phyloP scores from a whole-genome alignment of 2,888 invertebrate species.

The Blera fallax region DNA sequence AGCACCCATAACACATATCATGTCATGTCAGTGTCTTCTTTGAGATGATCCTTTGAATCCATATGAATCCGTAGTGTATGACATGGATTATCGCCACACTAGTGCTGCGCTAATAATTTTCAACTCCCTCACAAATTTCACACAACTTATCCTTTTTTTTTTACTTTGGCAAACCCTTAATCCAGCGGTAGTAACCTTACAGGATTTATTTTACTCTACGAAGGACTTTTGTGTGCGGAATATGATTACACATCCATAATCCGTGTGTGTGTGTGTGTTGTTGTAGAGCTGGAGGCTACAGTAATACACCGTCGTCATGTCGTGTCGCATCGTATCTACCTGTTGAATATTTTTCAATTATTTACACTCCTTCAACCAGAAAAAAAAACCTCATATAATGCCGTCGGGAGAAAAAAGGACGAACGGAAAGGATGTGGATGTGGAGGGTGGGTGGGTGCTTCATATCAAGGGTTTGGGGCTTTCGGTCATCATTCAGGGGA shows the following conservation, averaged over 20 bases:
- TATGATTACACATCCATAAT: constrained; percentile 65
- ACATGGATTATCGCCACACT: constrained; percentile 53
- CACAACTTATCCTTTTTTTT: constrained; percentile 53
- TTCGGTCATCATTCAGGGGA: constrained; percentile 64
- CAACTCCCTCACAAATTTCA: constrained; percentile 46
- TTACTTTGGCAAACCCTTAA: constrained; percentile 38
- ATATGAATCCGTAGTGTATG: constrained; percentile 24
- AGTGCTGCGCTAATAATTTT: constrained; percentile 60
- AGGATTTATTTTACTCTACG: constrained; percentile 56
- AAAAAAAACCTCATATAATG: constrained; percentile 10
- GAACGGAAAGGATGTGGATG: constrained; percentile 1
- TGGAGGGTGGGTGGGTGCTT: neutral
- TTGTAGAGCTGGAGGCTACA: constrained; percentile 49
- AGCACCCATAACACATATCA: neutral
- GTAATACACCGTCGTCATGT: neutral
- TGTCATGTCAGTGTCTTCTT: neutral
- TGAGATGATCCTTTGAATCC: constrained; percentile 38
- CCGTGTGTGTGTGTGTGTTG: constrained; percentile 10
- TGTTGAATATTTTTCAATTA: constrained; percentile 73
- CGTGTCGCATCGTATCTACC: constrained; percentile 41
- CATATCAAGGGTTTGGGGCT: constrained; percentile 3
- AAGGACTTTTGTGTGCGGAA: constrained; percentile 31
- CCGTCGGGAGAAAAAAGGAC: constrained; percentile 19
- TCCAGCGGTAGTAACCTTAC: constrained; percentile 67
- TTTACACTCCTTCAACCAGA: constrained; percentile 63